Evolutionary conservation across 2,797 vertebrate genomes (phyloP).

Genomic region (Sebastes cheni): DNA sequence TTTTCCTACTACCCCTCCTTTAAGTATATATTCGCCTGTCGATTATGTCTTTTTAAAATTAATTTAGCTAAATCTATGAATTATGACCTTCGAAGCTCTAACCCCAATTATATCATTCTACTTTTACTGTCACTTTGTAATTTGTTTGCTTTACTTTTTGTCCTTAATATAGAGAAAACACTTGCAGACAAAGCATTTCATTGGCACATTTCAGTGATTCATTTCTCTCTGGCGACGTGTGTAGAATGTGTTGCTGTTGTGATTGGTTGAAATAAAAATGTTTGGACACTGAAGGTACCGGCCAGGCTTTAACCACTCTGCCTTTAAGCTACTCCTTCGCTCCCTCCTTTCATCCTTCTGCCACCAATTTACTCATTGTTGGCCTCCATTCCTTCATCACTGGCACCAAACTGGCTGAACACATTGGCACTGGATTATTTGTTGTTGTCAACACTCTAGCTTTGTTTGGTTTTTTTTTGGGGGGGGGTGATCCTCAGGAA

Average conservation of each 20-base stretch:
- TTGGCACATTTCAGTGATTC: not conserved
- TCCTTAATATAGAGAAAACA: not conserved
- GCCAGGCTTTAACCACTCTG: not conserved
- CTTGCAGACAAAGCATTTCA: not conserved
- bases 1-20: not conserved
- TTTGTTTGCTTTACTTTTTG: not conserved
- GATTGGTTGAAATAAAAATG: not conserved
- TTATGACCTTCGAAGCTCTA: not conserved
- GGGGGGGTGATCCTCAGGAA: not conserved
- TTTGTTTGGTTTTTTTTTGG: not conserved
- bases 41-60: not conserved
- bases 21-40: not conserved
- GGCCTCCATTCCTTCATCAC: constrained; percentile 6
- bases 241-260: not conserved
- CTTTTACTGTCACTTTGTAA: not conserved
- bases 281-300: not conserved
- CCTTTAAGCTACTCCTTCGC: not conserved
- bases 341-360: constrained; percentile 1
- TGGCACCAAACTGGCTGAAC: constrained; percentile 30
- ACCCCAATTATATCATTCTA: not conserved
- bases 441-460: not conserved
- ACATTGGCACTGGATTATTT: constrained; percentile 1
- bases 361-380: constrained; percentile 13
- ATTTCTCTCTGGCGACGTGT: not conserved
- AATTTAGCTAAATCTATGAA: not conserved